Base-by-base conservation (phyloP, 2,888 invertebrate species). In the Agelastica alni region DNA sequence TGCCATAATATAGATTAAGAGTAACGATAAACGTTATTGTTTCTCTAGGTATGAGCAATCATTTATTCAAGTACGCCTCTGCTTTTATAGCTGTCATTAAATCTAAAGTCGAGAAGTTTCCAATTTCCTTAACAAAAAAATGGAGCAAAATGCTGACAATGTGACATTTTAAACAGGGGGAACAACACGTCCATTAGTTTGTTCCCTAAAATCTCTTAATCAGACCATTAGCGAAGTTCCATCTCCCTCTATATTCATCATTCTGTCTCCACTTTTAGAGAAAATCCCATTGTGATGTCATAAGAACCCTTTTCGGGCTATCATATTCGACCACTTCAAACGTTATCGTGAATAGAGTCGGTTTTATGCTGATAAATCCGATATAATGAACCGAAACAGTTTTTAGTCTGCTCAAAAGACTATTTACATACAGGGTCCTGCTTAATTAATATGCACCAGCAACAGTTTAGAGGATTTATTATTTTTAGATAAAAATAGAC, bases 211-310 rank as follows among this genome's bases (percentile, higher is more conserved):
- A 77, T 77, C 77, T 76, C 77, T 76, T 78, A 77, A 78, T 77
- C 77, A 77, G 75, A 65, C 77, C 77, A 78, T 78, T 78, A 78
- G 75, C 73, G 71, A 66, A 71, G 71, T 74, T 70, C 20, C 37
- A 39, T 12, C 34, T 36, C 20, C 20, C 37, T 37, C 37, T 20
- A n/a, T n/a, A n/a, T n/a, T n/a, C n/a, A n/a, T n/a, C n/a, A n/a
- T n/a, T n/a, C n/a, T n/a, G n/a, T n/a, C n/a, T n/a, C n/a, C 37
- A 18, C 67, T 66, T 69, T 69, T 70, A 65, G 66, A n/a, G 64
- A 61, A 74, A 76, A 77, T 74, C 76, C 75, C 74, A 76, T 77
- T 77, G 76, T 75, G 71, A 75, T 75, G 75, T 75, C 72, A 73
- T 17, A 70, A 72, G 71, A 70, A 70, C 73, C 71, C 70, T 70